Conservation (phyloP, 1,140 invertebrate genomes). For the Aporrectodea caliginosa region DNA sequence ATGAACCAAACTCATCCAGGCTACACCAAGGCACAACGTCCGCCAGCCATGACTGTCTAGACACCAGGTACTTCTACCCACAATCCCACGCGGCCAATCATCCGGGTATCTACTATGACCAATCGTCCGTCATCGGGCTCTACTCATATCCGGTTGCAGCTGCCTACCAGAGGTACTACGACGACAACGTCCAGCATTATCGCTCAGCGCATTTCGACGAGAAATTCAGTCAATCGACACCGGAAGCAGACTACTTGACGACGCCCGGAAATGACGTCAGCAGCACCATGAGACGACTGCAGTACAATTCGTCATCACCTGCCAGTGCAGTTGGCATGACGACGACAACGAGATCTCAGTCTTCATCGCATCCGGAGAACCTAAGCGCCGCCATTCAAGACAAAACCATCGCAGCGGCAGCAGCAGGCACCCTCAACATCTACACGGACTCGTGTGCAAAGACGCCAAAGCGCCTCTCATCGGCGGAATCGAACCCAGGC, state of each 20-base stretch:
- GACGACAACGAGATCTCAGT: background rate
- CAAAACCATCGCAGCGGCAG: no score
- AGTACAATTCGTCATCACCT: background rate
- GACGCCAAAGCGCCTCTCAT: background rate
- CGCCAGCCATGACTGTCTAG: background rate
- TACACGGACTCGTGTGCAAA: background rate
- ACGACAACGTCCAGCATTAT: constrained; percentile 29
- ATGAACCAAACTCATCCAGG: background rate
- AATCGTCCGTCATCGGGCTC: constrained; percentile 19
- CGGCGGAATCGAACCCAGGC: background rate
- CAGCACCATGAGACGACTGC: background rate
- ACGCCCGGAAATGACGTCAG: background rate
- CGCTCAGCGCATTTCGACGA: background rate
- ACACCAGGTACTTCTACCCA: background rate
- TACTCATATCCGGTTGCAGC: constrained; percentile 10
- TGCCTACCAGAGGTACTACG: constrained; percentile 32
- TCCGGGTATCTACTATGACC: background rate
- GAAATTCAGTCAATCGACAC: background rate
- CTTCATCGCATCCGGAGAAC: background rate
- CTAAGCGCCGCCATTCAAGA: background rate
- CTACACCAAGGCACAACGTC: background rate
- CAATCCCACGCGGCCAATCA: background rate
- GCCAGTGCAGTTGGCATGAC: background rate
- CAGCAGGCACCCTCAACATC: background rate
- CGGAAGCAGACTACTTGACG: background rate